phyloP scores from a whole-genome alignment of 2,113 vertebrate species.

The Neolamprologus ventralis region DNA sequence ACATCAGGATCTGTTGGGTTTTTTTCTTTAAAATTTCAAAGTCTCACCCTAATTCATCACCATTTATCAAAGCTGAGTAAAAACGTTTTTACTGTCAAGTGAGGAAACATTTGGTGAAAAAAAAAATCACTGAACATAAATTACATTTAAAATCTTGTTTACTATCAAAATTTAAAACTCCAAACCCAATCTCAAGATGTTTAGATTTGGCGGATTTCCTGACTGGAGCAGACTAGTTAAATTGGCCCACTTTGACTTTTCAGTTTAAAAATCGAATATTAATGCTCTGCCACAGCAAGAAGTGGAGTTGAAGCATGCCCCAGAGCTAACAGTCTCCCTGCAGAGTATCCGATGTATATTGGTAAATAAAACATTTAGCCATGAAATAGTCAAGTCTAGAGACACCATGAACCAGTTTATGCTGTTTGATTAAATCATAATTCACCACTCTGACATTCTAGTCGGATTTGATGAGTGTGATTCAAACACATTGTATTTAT shows the following conservation, averaged over 20 bases:
- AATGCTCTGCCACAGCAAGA: conserved; percentile 29
- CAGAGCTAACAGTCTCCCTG: not conserved
- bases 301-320: conserved; percentile 3
- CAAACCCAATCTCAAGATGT: not conserved
- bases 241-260: conserved; percentile 9
- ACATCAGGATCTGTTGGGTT: not conserved
- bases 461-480: no score
- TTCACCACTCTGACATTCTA: not conserved
- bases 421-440: conserved; percentile 19
- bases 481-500: no score
- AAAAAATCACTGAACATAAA: not conserved
- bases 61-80: not conserved
- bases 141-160: not conserved
- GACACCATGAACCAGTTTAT: conserved; percentile 35
- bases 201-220: not conserved
- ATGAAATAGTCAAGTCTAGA: conserved; percentile 45
- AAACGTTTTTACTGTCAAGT: not conserved
- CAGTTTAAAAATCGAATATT: conserved; percentile 41
- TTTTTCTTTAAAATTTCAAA: not conserved
- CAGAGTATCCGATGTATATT: conserved; percentile 38
- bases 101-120: accelerated
- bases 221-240: not conserved
- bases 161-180: not conserved
- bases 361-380: conserved; percentile 53
- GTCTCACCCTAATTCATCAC: not conserved